Conservation (phyloP, 1,140 invertebrate species). For the Ridgeia piscesae region DNA sequence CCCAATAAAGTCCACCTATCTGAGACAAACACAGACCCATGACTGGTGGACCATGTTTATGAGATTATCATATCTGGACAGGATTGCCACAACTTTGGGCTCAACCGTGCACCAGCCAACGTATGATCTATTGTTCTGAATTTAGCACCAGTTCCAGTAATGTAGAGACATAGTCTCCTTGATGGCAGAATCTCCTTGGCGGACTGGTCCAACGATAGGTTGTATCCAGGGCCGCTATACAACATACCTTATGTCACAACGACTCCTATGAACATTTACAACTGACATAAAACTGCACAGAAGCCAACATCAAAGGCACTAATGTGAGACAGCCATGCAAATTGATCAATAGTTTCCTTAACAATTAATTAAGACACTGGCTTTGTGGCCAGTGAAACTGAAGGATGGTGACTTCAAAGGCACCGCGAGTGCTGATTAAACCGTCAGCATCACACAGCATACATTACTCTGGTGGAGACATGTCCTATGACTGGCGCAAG, state of each 20-base stretch:
- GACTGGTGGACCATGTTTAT: no score
- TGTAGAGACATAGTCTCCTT: not conserved
- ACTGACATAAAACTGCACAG: not conserved
- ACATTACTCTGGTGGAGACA: not conserved
- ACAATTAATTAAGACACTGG: conserved; percentile 6
- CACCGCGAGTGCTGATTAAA: not conserved
- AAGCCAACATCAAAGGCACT: not conserved
- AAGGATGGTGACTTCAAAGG: not conserved
- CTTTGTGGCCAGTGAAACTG: not conserved
- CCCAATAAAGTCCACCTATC: no score
- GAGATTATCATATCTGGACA: no score
- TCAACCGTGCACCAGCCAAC: no score
- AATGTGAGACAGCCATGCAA: not conserved
- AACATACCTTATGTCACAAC: not conserved
- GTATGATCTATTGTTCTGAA: not conserved
- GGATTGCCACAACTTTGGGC: no score
- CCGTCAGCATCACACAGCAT: not conserved
- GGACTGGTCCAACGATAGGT: not conserved
- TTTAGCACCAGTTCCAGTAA: not conserved
- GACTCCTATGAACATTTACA: not conserved
- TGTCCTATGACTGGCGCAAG: not conserved
- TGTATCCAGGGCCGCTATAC: not conserved
- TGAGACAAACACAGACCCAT: no score
- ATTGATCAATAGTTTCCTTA: conserved; percentile 1
- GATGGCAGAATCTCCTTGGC: not conserved